Evolutionary conservation across 2,113 vertebrate species (phyloP).

Genomic region (Sarotherodon lohbergeri): DNA sequence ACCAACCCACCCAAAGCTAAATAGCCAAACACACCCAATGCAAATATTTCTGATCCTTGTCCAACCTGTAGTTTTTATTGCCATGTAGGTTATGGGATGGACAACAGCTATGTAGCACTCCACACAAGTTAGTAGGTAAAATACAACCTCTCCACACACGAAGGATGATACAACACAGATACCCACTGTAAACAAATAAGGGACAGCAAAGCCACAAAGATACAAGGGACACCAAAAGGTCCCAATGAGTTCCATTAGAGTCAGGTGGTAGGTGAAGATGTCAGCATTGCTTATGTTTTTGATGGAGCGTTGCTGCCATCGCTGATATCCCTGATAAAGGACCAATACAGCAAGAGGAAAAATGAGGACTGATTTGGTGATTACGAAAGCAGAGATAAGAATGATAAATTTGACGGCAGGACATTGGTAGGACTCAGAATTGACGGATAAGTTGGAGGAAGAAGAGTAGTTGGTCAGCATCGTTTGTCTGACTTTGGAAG

Average conservation of each 20-base stretch:
- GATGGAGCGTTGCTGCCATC: not conserved
- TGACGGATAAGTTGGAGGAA: fast-evolving
- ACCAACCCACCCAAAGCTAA: not conserved
- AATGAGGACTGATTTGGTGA: not conserved
- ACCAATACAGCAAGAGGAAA: not conserved
- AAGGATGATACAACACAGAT: fast-evolving
- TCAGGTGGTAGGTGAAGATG: not conserved
- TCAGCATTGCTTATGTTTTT: not conserved
- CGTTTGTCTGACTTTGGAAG: fast-evolving
- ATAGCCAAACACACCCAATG: not conserved
- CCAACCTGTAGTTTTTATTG: not conserved
- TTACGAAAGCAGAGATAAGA: fast-evolving
- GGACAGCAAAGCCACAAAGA: fast-evolving
- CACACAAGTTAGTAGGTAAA: not conserved
- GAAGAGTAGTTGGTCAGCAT: not conserved
- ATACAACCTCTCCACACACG: not conserved
- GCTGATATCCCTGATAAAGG: not conserved
- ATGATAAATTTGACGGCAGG: fast-evolving
- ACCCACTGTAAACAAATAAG: fast-evolving
- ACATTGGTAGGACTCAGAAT: not conserved
- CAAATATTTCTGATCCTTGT: not conserved
- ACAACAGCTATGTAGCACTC: not conserved
- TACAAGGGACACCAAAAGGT: fast-evolving
- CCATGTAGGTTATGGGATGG: not conserved
- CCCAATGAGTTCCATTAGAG: not conserved